Percentiles rank a stretch among this genome's conserved stretches.
Evolutionary conservation across 2,888 invertebrate genomes (phyloP).

Genomic region (Boloria selene): DNA sequence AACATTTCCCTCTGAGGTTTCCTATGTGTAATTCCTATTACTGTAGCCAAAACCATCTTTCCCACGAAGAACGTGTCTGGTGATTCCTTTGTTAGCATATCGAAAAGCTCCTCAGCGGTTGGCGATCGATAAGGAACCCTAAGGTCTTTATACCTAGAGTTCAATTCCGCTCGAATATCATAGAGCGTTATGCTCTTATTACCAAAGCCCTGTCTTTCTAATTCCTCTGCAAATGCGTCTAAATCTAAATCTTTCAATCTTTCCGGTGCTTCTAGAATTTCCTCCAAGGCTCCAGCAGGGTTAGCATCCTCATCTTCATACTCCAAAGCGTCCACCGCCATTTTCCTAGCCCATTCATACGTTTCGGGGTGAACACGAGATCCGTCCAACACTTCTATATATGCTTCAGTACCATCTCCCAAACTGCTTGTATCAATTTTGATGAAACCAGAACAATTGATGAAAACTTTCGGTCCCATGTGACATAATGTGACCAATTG

Average conservation of each 20-base stretch:
- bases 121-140: slow-evolving; percentile 89
- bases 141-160: slow-evolving; percentile 95
- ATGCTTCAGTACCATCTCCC: slow-evolving; percentile 96
- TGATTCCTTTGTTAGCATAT: slow-evolving; percentile 97
- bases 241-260: slow-evolving; percentile 97
- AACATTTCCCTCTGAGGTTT: slow-evolving; percentile 96
- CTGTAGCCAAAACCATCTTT: slow-evolving; percentile 92
- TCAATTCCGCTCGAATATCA: slow-evolving; percentile 97
- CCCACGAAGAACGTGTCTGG: slow-evolving; percentile 96
- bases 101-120: slow-evolving; percentile 94
- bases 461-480: slow-evolving; percentile 99
- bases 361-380: slow-evolving; percentile 99
- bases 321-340: slow-evolving; percentile 99
- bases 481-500: slow-evolving; percentile 97
- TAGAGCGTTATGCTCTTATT: slow-evolving; percentile 97
- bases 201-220: slow-evolving; percentile 94
- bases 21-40: slow-evolving; percentile 91
- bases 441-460: slow-evolving; percentile 99
- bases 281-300: slow-evolving; percentile 98
- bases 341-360: slow-evolving; percentile 99
- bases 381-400: slow-evolving; percentile 97
- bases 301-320: slow-evolving; percentile 98
- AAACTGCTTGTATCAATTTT: slow-evolving; percentile 98
- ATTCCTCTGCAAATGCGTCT: slow-evolving; percentile 98
- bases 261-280: slow-evolving; percentile 97